Evolutionary conservation across 2,888 invertebrate species (phyloP), one percentile per base, ranked within the genome.

Genomic region (Lithophane socia): DNA sequence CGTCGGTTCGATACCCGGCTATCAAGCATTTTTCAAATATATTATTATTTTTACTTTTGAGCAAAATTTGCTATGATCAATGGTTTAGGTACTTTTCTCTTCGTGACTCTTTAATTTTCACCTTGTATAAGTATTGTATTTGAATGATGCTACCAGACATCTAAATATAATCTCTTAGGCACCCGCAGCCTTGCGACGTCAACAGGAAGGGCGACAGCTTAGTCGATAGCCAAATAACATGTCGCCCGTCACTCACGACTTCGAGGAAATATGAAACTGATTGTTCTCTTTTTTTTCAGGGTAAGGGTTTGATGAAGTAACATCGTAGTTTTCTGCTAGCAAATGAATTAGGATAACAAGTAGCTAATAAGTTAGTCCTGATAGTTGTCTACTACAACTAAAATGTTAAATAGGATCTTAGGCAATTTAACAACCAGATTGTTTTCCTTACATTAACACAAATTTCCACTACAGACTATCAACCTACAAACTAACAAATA

Each of bases 241-340:
- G 24, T 54, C 54, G n/a, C 10, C 52, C 13, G 21, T 52, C 60
- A 47, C 56, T 29, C 21, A 47, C 4, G 10, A n/a, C 21, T 21
- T 37, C 13, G 37, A 58, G 18, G 18, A 61, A 76, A 72, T 44
- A 49, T 47, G 24, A 72, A 75, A 82, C 65, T 79, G 72, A 75
- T 74, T 73, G 44, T 18, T 60, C 75, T 88, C 75, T 87, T 91
- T 91, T 91, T 86, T 94, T 93, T 86, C 94, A 94, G 94, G 92
- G 90, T 94, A 80, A 94, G 89, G 89, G 78, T 90, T 86, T 87
- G 71, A 86, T 87, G 85, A 88, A 87, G 83, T 86, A 74, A 63
- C 85, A 67, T 42, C 82, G 56, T 85, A 84, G 71, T 80, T 77
- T 58, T 77, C 79, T 75, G 44, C 76, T 89, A 89, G 86, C 64